These are phyloP conservation scores for Corapipo altera DNA, from an alignment of 2,113 vertebrate species.

Conservation along the genomic window DNA sequence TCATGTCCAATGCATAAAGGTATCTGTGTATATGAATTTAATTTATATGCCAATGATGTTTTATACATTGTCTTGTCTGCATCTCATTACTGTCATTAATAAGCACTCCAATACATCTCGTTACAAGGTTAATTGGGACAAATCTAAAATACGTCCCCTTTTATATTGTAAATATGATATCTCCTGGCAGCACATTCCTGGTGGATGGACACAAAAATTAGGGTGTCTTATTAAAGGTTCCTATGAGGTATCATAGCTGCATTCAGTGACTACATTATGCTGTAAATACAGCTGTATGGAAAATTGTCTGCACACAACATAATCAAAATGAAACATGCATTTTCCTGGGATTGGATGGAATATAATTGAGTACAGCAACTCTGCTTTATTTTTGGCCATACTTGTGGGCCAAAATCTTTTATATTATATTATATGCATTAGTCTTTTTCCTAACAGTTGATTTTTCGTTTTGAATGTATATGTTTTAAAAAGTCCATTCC, in stretches of 20 bases:
- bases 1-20: conserved; percentile 75
- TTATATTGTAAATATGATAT: conserved; percentile 82
- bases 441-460: not conserved
- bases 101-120: conserved; percentile 84
- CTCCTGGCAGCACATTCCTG: conserved; percentile 71
- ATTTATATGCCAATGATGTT: conserved; percentile 90
- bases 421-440: accelerated
- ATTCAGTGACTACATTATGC: not conserved
- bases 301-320: conserved; percentile 2
- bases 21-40: conserved; percentile 81
- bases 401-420: not conserved
- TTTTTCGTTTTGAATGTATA: not conserved
- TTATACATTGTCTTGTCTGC: conserved; percentile 84
- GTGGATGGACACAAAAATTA: conserved; percentile 54
- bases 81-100: conserved; percentile 93
- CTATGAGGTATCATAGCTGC: not conserved
- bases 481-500: not conserved
- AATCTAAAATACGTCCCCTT: conserved; percentile 79
- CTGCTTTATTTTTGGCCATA: not conserved
- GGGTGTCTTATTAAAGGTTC: conserved; percentile 51
- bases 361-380: not conserved
- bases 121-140: conserved; percentile 95
- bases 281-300: not conserved
- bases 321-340: not conserved
- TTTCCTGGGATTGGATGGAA: not conserved